Base-by-base conservation (phyloP, 2,888 invertebrate species). In the Lithophane semibrunnea region DNA sequence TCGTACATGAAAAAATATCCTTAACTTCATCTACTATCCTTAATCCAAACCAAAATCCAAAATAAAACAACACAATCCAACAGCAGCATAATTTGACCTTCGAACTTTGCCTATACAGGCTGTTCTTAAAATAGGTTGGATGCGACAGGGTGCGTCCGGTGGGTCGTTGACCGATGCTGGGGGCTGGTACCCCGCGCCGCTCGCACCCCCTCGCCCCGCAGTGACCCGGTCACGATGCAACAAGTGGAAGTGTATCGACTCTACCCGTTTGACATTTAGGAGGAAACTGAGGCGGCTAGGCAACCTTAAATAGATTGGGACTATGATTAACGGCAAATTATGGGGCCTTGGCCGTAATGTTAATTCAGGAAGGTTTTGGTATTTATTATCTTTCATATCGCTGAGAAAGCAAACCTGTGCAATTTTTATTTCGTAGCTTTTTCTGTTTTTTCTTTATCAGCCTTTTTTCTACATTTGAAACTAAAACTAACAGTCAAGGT, bases 191-290 rank as follows among this genome's bases (percentile, higher is more conserved):
- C 76, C 85, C 86, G 79, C 89, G 86, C 85, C 82, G 83, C 88
- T 88, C 90, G 83, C 87, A 85, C 85, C 84, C 84, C 82, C 90
- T 88, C 88, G 74, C 84, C 91, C 89, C 92, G 89, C 93, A 78
- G 86, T 94, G 95, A 95, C 95, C 96, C 90, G 95, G 94, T 94
- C 94, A 94, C 91, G 89, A 86, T 92, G 95, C 96, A 96, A 96
- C 96, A 96, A 96, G 96, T 96, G 92, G 88, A 88, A 85, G 89
- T 90, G 87, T 95, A 96, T 95, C 94, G 95, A 95, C 94, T 92
- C 83, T 93, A 92, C 86, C 90, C 93, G 91, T 95, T 95, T 96
- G 97, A 96, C 96, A 97, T 97, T 97, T 97, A 94, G 88, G 80
- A 83, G 88, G 82, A 82, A 86, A 84, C 82, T 85, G 78, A 80